A percentile compares a stretch with the other conserved stretches of the same genome.
Evolutionary conservation across 2,113 vertebrate genomes (phyloP).

Genomic region (Rhodinocichla rosea): DNA sequence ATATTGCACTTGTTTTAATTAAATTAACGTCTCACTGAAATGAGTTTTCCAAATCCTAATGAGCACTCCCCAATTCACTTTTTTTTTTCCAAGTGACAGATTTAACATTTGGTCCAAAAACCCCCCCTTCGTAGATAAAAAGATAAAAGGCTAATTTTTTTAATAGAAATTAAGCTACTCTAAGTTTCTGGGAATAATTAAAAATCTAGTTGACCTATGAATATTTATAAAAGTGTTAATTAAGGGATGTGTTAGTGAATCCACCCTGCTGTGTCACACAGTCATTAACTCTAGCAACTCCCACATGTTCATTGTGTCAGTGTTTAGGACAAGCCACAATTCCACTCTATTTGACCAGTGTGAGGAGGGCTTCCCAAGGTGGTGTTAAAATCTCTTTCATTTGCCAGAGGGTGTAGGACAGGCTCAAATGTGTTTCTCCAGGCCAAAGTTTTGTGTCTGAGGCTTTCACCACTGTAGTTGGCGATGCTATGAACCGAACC

Average conservation of each 20-base stretch:
- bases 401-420: background rate
- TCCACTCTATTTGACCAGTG: background rate
- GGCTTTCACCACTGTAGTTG: background rate
- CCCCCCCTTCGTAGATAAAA: fast-evolving
- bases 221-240: constrained; percentile 63
- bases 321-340: background rate
- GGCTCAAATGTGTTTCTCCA: background rate
- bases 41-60: background rate
- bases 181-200: constrained; percentile 42
- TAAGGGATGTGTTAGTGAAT: constrained; percentile 20
- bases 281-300: constrained; percentile 12
- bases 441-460: fast-evolving
- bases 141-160: constrained; percentile 1
- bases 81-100: background rate
- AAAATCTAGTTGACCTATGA: constrained; percentile 44
- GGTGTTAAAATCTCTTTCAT: background rate
- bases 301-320: background rate
- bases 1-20: constrained; percentile 17
- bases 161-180: background rate
- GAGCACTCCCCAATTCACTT: background rate
- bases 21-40: constrained; percentile 1
- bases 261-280: background rate
- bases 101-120: background rate
- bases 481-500: background rate
- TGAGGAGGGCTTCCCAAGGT: background rate